These are phyloP conservation scores for Pheosia gnoma DNA, from an alignment of 2,888 invertebrate genomes.

Conservation along the genomic window DNA sequence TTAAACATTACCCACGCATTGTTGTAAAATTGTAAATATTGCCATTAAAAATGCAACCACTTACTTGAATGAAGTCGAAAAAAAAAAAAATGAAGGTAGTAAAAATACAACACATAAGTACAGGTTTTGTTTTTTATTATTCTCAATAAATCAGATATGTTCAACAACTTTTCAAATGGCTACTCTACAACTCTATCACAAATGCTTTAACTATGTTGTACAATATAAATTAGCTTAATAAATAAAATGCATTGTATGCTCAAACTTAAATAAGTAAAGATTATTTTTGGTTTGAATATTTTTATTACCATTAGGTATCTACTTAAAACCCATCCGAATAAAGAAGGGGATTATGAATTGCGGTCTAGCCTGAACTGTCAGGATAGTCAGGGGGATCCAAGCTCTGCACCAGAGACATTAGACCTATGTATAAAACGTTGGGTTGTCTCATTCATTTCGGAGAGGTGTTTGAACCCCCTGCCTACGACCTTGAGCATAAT, in stretches of 20 bases:
- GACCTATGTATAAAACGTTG: too few species aligned
- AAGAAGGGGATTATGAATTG: too few species aligned
- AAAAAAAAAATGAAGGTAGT: too few species aligned
- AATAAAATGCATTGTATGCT: conserved; percentile 57
- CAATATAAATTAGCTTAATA: conserved; percentile 29
- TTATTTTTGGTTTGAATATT: conserved; percentile 2
- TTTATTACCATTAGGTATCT: conserved; percentile 10
- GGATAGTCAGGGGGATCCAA: too few species aligned
- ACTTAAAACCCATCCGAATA: neutral
- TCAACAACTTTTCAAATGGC: conserved; percentile 39
- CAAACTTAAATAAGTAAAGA: neutral
- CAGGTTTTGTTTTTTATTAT: conserved; percentile 27
- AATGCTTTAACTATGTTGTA: conserved; percentile 44
- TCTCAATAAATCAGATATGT: conserved; percentile 39
- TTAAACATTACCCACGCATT: neutral
- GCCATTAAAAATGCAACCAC: too few species aligned
- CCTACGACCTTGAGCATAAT: too few species aligned
- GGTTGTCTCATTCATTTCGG: too few species aligned
- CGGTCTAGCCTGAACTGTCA: too few species aligned
- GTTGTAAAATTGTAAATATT: neutral
- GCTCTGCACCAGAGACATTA: too few species aligned
- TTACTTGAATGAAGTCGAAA: too few species aligned
- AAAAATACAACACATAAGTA: too few species aligned
- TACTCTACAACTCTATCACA: conserved; percentile 53
- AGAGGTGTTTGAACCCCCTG: too few species aligned